Evolutionary conservation across 2,797 vertebrate genomes (phyloP).

Genomic region (Acipenser oxyrinchus): DNA sequence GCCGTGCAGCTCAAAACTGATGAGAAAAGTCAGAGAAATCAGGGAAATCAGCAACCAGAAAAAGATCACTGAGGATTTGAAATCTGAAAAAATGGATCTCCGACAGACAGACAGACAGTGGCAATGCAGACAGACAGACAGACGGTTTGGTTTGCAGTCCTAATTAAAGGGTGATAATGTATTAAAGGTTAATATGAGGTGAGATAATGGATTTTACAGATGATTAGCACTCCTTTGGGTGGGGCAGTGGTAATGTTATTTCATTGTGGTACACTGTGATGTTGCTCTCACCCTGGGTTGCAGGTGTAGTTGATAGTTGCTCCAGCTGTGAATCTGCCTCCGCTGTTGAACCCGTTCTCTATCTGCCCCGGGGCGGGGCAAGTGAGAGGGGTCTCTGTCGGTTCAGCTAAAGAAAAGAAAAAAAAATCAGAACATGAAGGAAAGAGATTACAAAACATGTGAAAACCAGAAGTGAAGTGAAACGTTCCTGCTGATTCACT

Average conservation of each 20-base stretch:
- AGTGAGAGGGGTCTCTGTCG: conserved; percentile 21
- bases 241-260: too few species aligned
- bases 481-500: too few species aligned
- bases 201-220: too few species aligned
- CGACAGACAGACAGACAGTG: too few species aligned
- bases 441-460: not conserved
- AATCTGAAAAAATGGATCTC: too few species aligned
- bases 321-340: conserved; percentile 43
- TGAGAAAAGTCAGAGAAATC: not conserved
- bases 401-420: conserved; percentile 28
- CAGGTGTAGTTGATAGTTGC: conserved; percentile 59
- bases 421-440: not conserved
- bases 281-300: conserved; percentile 54
- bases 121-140: too few species aligned
- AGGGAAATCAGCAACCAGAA: not conserved
- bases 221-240: too few species aligned
- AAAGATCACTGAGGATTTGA: too few species aligned
- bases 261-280: not conserved
- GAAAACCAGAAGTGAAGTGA: not conserved
- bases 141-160: too few species aligned
- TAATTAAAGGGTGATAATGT: too few species aligned
- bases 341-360: conserved; percentile 44
- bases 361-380: conserved; percentile 52
- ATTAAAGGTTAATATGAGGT: too few species aligned
- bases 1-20: conserved; percentile 60